Percentiles rank a stretch among this genome's conserved stretches.
Evolutionary conservation across 2,888 invertebrate species (phyloP).

Genomic region (Sericinus montela): DNA sequence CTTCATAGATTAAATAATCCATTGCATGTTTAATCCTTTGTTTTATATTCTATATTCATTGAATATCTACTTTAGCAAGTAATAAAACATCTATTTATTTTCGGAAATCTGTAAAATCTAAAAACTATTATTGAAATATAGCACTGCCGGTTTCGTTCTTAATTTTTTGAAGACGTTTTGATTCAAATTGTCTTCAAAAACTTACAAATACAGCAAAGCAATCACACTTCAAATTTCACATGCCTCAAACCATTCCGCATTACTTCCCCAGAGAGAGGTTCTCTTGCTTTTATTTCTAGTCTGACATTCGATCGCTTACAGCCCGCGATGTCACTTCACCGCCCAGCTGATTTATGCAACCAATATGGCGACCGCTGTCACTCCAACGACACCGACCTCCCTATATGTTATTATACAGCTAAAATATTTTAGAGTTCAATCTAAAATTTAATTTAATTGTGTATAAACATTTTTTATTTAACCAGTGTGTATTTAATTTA

Average conservation of each 20-base stretch:
- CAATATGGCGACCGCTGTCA: constrained; percentile 75
- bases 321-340: constrained; percentile 64
- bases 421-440: constrained; percentile 31
- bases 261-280: constrained; percentile 60
- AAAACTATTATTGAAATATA: no score
- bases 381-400: constrained; percentile 65
- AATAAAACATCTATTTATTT: no score
- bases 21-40: no score
- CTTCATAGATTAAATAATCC: no score
- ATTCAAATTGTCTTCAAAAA: no score
- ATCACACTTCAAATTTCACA: constrained; percentile 61
- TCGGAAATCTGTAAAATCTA: no score
- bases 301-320: constrained; percentile 77
- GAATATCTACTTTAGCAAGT: no score
- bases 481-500: no score
- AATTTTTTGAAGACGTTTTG: no score
- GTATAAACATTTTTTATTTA: no score
- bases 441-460: not conserved
- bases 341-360: constrained; percentile 74
- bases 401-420: constrained; percentile 51
- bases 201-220: constrained; percentile 19
- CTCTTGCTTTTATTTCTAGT: constrained; percentile 71
- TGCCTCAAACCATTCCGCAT: constrained; percentile 70
- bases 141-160: no score
- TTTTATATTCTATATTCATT: no score